Evolutionary conservation across 2,113 vertebrate species (phyloP).

Genomic region (Archilochus colubris): DNA sequence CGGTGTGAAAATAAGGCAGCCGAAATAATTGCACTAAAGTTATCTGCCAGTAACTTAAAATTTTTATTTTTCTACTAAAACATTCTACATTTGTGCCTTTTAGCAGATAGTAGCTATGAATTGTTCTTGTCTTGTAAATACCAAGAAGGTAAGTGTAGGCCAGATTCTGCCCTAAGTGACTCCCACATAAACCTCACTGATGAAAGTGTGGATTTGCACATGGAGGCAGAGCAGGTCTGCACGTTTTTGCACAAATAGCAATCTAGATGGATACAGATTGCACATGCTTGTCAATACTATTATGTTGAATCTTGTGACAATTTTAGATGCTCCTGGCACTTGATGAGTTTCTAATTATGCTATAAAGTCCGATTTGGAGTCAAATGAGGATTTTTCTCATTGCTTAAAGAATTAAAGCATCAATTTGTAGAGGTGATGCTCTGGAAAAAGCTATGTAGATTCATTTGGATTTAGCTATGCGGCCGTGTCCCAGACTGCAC

Average conservation of each 20-base stretch:
- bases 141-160: background rate
- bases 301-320: background rate
- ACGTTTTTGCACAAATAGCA: slow-evolving; percentile 42
- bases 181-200: background rate
- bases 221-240: slow-evolving; percentile 2
- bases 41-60: slow-evolving; percentile 44
- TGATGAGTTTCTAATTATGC: background rate
- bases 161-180: background rate
- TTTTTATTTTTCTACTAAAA: slow-evolving; percentile 68
- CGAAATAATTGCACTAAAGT: slow-evolving; percentile 64
- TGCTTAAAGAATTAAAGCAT: background rate
- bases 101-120: background rate
- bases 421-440: background rate
- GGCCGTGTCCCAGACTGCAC: background rate
- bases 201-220: background rate
- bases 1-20: slow-evolving; percentile 41
- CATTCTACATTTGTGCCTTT: slow-evolving; percentile 10
- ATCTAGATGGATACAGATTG: slow-evolving; percentile 2
- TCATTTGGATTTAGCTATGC: background rate
- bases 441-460: background rate
- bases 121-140: slow-evolving; percentile 7
- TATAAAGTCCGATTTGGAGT: background rate
- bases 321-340: background rate
- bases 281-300: background rate
- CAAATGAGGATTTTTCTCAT: slow-evolving; percentile 22